Base-by-base conservation (phyloP, 2,888 invertebrate species). In the Apodemia duryi region DNA sequence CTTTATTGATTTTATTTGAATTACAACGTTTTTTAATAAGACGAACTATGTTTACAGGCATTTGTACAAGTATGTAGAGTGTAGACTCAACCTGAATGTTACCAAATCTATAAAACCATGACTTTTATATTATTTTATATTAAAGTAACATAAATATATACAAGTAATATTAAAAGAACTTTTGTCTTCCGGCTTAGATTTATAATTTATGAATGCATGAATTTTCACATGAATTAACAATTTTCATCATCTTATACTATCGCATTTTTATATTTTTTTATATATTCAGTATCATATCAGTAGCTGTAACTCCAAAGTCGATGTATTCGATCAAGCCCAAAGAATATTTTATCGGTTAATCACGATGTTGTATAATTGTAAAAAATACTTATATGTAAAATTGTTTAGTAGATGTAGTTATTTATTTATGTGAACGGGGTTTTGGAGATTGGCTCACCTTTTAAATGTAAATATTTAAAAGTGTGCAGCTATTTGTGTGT, bases 341-440 rank as follows among this genome's bases (percentile, higher is more conserved):
- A 91, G 91, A 91, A 79, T 89, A 89, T 85, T 85, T 85, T 83
- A 88, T 85, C 80, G 81, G 83, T 81, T 82, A 81, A 83, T 76
- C 79, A 83, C 73, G 82, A 81, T 83, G 85, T 86, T 91, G 90
- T 91, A 91, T 88, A 88, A 89, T 89, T 91, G 87, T 91, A 81
- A 65, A 61, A 81, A 85, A 86, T 84, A 87, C 84, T 83, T 88
- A 86, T 88, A 84, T 90, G 88, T 91, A 88, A 85, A 89, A 85
- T 86, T 84, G 83, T 86, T 86, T 87, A 88, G 86, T 71, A 76
- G 75, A 73, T 73, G 81, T 90, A 90, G 85, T 85, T 81, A 91
- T 90, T 91, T 91, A 91, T 91, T 86, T 82, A 78, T 81, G 81
- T 75, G 74, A 82, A 79, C 49, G 79, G 76, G 77, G 75, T 75